Percentiles rank a stretch among this genome's conserved stretches.
Conservation (phyloP, 2,113 vertebrate genomes). For the Ctenodactylus gundi region DNA sequence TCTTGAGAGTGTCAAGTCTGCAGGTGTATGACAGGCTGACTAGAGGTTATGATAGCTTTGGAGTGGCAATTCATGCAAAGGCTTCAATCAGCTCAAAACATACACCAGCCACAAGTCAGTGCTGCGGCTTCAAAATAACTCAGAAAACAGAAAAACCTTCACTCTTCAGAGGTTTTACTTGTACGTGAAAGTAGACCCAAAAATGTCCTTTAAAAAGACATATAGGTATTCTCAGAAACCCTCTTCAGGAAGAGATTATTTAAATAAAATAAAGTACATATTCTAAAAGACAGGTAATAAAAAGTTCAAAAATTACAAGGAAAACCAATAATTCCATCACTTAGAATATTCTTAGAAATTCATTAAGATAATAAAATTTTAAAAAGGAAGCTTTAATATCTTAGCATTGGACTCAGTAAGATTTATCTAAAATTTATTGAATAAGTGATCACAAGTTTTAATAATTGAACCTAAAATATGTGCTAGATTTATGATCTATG, state of each 20-base stretch:
- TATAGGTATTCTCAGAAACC: neutral
- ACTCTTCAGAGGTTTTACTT: neutral
- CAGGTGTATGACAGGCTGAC: neutral
- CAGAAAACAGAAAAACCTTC: neutral
- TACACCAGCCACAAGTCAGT: neutral
- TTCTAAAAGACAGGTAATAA: neutral
- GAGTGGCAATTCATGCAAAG: neutral
- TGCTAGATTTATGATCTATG: neutral
- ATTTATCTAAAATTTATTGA: slow-evolving; percentile 3
- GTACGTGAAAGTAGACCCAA: neutral
- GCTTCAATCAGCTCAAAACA: neutral
- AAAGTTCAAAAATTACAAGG: neutral
- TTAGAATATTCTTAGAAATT: neutral
- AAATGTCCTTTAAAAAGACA: neutral
- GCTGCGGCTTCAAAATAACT: neutral
- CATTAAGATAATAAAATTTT: neutral
- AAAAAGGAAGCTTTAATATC: neutral
- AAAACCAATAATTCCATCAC: neutral
- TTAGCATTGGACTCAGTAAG: neutral
- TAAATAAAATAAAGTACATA: neutral
- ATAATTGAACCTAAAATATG: neutral
- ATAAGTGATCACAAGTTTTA: neutral
- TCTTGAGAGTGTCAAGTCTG: neutral
- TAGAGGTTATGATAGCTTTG: neutral
- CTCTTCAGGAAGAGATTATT: neutral